Evolutionary conservation across 2,888 invertebrate genomes (phyloP).

Genomic region (Meteorus cinctellus): DNA sequence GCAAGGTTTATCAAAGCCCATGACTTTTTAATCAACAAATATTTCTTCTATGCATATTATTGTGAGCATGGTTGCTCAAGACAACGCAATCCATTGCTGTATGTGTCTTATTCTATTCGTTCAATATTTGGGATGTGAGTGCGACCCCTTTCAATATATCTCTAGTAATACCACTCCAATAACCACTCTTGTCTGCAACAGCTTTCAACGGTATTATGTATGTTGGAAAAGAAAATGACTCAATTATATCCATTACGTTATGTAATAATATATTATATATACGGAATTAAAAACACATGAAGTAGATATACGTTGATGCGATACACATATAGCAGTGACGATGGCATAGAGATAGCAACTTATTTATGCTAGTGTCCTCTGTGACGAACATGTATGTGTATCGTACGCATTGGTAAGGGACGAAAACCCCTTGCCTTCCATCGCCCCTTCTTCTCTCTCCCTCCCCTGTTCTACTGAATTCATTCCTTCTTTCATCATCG

Average conservation of each 20-base stretch:
- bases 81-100: background rate
- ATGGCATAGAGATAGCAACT: background rate
- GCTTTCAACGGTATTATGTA: background rate
- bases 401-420: no score
- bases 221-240: background rate
- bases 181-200: background rate
- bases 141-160: background rate
- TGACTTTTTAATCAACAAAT: background rate
- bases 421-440: background rate
- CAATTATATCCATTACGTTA: background rate
- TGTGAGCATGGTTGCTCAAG: background rate
- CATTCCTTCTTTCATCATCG: constrained; percentile 13
- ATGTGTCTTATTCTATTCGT: background rate
- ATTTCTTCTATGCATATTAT: background rate
- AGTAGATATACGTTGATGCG: background rate
- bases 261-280: background rate
- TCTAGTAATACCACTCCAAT: background rate
- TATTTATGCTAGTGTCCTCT: background rate
- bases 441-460: background rate
- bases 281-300: background rate
- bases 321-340: background rate
- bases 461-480: constrained; percentile 11
- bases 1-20: no score
- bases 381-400: no score
- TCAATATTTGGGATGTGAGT: background rate